Base-by-base conservation (phyloP, 2,113 vertebrate genomes). In the Serilophus lunatus region DNA sequence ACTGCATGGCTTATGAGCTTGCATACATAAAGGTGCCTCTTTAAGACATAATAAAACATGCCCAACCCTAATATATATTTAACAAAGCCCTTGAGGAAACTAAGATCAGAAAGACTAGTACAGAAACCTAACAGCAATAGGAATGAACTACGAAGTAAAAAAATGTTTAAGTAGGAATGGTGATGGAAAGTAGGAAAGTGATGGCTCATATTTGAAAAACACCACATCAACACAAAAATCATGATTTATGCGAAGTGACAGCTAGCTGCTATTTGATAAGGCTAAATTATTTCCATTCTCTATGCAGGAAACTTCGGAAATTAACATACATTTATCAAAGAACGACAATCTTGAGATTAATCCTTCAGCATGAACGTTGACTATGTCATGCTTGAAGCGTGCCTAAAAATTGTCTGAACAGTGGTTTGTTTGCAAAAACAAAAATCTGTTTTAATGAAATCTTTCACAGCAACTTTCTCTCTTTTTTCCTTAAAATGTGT, bases 321-420 rank as follows among this genome's bases (percentile, higher is more conserved):
- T 7, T 38, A 92, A 86, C 26, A 24, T 86, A 79, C 5, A 10
- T 45, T 86, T 86, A 77, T 66, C 35, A 92, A 83, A 90, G 31
- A 84, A 90, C 71, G 84, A 74, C 36, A 85, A 77, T 69, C 64
- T 78, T 70, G n/a, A 95, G 44, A 72, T 90, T 83, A 97, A 90
- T 70, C 18, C 84, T 53, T 92, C 71, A 90, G 20, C 61, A 75
- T 38, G 47, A 94, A 83, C 88, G n/a, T 33, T 54, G 45, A 69
- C 16, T 12, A 29, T 4, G 8, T 74, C 70, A 88, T 16, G 8
- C 16, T 36, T 86, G 44, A 9, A 53, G n/a, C 69, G 25, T 6
- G 14, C 17, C 40, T 64, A 91, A 88, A 88, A 83, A 33, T 45
- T 65, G 61, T 74, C 74, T 26, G 86, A 96, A 53, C 50, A 59